Evolutionary conservation across 1,140 invertebrate genomes (phyloP), one percentile per base, ranked within the genome.

Genomic region (Nylanderia fulva): DNA sequence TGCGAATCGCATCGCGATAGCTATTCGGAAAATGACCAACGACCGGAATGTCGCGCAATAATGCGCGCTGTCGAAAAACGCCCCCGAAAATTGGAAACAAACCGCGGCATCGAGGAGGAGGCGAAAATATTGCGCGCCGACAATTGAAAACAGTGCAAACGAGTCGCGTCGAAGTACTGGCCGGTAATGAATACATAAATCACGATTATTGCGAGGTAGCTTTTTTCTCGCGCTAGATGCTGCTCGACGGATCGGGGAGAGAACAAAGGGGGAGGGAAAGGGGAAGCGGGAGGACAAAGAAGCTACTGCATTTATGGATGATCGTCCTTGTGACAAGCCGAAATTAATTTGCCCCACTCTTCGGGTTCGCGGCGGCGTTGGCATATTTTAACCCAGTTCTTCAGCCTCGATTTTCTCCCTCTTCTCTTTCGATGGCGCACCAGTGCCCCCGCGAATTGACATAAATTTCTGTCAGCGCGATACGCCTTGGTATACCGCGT

Each of bases 341-440:
- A 91, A 93, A 93, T 93, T 93, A 93, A 94, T 94, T 92, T 92
- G 79, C 79, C 84, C 77, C 68, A 84, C 61, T 75, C 77, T 77
- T 76, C 61, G 48, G 27, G 9, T 42, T 36, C 42, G 71, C 77
- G 13, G 13, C 66, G 83, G 88, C 83, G 90, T 89, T 87, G 87
- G 90, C 89, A 92, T 94, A 94, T 93, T 94, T 94, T 93, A 93
- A 93, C 92, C 92, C 90, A 94, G 86, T 94, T 94, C 92, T 93
- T 93, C 86, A 80, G 45, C 58, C 71, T 64, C 68, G n/a, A 13
- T 48, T 48, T 45, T 48, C 9, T 13, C 45, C 15, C 45, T 5
- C 9, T 3, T 4, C 63, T 85, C 71, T 54, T 90, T 68, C 56
- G n/a, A 80, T 72, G 58, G 72, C 33, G 72, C 84, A 36, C 66